Percentiles rank a stretch among this genome's conserved stretches.
phyloP scores from a whole-genome alignment of 1,140 invertebrate species.

The Thaumetopoea pityocampa region DNA sequence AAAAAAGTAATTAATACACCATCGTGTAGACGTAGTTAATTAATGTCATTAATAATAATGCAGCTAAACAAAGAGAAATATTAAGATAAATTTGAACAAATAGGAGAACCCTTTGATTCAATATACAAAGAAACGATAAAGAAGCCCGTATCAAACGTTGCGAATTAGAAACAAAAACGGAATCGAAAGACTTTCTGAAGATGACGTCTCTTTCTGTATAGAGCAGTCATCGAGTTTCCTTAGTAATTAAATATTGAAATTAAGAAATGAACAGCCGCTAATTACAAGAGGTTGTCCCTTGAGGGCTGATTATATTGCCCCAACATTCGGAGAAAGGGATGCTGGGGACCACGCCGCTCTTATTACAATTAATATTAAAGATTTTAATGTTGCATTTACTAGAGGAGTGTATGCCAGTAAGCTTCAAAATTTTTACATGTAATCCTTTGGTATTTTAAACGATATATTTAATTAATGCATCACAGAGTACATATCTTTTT shows the following conservation, averaged over 20 bases:
- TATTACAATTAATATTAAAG: conserved; percentile 64
- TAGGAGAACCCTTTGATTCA: conserved; percentile 43
- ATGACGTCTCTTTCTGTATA: conserved; percentile 69
- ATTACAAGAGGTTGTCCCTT: conserved; percentile 75
- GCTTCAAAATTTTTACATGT: too few species aligned
- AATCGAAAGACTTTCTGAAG: conserved; percentile 64
- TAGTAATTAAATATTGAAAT: conserved; percentile 78
- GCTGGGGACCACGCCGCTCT: conserved; percentile 37
- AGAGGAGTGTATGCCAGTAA: too few species aligned
- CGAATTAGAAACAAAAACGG: conserved; percentile 61
- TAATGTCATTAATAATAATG: conserved; percentile 8
- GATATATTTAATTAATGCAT: conserved; percentile 4
- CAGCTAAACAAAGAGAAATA: conserved; percentile 2
- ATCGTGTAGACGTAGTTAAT: neutral
- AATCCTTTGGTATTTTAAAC: conserved; percentile 1
- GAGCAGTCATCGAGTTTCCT: conserved; percentile 72
- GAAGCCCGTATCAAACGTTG: conserved; percentile 48
- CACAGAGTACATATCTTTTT: conserved; percentile 6
- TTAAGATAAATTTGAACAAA: conserved; percentile 18
- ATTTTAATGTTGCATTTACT: conserved; percentile 28
- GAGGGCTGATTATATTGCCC: conserved; percentile 68
- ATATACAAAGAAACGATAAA: conserved; percentile 47
- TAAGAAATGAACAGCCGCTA: conserved; percentile 77
- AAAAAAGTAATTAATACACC: neutral
- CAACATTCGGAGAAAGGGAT: conserved; percentile 63